A percentile compares a stretch with the other conserved stretches of the same genome.
Evolutionary conservation across 2,797 vertebrate species (phyloP).

Genomic region (Lithobates sylvaticus): DNA sequence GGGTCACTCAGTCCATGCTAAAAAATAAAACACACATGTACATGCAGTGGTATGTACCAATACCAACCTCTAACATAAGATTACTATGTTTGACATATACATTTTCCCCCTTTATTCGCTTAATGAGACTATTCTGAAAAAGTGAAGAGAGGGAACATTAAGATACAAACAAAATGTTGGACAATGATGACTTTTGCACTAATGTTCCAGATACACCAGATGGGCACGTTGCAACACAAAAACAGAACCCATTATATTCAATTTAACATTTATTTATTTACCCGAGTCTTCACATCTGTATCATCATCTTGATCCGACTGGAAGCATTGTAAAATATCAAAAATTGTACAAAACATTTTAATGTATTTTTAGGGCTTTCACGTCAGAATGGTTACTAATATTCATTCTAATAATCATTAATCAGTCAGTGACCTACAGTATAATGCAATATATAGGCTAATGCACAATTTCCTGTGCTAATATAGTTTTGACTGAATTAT

Average conservation of each 20-base stretch:
- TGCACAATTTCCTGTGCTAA: too few species aligned
- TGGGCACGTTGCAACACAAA: constrained; percentile 55
- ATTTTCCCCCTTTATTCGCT: constrained; percentile 94
- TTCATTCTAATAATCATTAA: background rate
- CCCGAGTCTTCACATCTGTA: constrained; percentile 91
- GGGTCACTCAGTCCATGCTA: constrained; percentile 76
- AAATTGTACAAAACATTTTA: background rate
- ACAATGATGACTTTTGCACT: constrained; percentile 69
- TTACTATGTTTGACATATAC: constrained; percentile 99
- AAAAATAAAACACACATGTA: constrained; percentile 71
- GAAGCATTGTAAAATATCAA: constrained; percentile 67
- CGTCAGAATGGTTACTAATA: background rate
- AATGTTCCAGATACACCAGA: constrained; percentile 65
- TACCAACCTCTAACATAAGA: constrained; percentile 99
- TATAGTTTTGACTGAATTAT: too few species aligned
- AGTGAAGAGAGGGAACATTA: constrained; percentile 81
- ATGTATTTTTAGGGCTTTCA: background rate
- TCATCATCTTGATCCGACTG: constrained; percentile 97
- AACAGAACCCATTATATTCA: background rate
- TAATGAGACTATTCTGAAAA: constrained; percentile 97
- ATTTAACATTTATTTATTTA: constrained; percentile 80
- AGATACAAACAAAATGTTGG: constrained; percentile 71
- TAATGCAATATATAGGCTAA: too few species aligned
- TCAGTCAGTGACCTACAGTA: too few species aligned
- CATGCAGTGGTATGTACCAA: constrained; percentile 82